Percentiles rank a stretch among this genome's conserved stretches.
Conservation (phyloP, 1,140 invertebrate species). For the Chrysomallon squamiferum region DNA sequence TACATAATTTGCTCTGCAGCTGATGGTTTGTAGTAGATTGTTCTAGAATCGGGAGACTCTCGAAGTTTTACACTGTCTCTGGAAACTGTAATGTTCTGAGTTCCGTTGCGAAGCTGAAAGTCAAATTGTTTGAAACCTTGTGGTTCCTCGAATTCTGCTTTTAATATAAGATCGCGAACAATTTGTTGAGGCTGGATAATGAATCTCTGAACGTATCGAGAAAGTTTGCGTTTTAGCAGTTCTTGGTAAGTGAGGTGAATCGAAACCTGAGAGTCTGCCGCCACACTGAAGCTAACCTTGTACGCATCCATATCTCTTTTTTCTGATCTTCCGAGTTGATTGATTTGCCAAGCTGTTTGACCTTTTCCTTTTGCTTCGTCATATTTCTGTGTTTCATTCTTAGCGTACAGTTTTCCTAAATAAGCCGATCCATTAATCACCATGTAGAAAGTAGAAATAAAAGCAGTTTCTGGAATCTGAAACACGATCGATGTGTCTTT, state of each 20-base stretch:
- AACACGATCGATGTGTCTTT: no score
- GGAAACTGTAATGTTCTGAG: not conserved
- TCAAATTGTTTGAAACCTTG: not conserved
- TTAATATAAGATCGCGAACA: slow-evolving; percentile 5
- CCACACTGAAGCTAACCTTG: no score
- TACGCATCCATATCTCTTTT: no score
- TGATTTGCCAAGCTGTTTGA: no score
- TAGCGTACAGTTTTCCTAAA: no score
- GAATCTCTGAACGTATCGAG: slow-evolving; percentile 12
- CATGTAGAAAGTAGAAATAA: no score
- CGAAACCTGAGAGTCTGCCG: no score
- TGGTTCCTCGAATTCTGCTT: not conserved
- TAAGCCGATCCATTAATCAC: no score
- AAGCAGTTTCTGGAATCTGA: no score
- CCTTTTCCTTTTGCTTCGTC: no score
- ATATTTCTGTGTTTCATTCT: no score
- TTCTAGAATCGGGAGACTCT: not conserved
- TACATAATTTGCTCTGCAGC: slow-evolving; percentile 3
- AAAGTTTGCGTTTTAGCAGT: slow-evolving; percentile 4
- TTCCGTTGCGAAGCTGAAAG: not conserved
- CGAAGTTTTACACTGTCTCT: not conserved
- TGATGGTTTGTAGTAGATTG: slow-evolving; percentile 21
- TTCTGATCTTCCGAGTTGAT: no score
- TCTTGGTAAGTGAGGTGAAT: slow-evolving; percentile 12
- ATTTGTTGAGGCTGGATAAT: slow-evolving; percentile 19